Percentiles rank a stretch among this genome's conserved stretches.
Conservation (phyloP, 2,113 vertebrate genomes). For the Triplophysa siluroides region DNA sequence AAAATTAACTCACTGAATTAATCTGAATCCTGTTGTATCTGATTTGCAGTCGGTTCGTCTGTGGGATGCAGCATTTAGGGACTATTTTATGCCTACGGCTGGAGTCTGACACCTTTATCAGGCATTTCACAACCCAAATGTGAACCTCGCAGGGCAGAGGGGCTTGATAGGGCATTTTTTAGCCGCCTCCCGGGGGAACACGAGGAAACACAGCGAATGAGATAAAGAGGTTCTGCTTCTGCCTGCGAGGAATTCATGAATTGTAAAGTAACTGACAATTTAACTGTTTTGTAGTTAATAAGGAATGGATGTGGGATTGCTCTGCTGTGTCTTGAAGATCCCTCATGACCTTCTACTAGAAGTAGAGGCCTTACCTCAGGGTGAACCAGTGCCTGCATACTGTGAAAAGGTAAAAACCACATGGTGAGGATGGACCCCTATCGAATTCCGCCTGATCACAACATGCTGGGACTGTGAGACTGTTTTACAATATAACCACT, state of each 20-base stretch:
- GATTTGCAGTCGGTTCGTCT: conserved; percentile 56
- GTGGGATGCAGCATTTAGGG: conserved; percentile 60
- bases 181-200: conserved; percentile 24
- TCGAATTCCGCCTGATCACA: background rate
- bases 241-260: conserved; percentile 10
- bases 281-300: conserved; percentile 4
- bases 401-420: background rate
- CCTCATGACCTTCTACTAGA: background rate
- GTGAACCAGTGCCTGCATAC: conserved; percentile 1
- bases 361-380: background rate
- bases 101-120: conserved; percentile 49
- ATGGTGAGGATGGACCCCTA: background rate
- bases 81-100: conserved; percentile 56
- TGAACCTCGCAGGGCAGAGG: conserved; percentile 26
- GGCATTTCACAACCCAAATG: conserved; percentile 47
- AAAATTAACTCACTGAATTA: conserved; percentile 61
- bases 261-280: conserved; percentile 8
- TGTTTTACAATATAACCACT: background rate
- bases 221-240: conserved; percentile 39
- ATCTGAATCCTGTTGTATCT: conserved; percentile 55
- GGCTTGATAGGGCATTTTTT: conserved; percentile 49
- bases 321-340: background rate
- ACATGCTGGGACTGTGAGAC: no score
- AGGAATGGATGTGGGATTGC: background rate
- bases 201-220: conserved; percentile 46